phyloP scores from a whole-genome alignment of 30 jellyfish, hydroid and myxozoan species.

The Aurelia sp. region DNA sequence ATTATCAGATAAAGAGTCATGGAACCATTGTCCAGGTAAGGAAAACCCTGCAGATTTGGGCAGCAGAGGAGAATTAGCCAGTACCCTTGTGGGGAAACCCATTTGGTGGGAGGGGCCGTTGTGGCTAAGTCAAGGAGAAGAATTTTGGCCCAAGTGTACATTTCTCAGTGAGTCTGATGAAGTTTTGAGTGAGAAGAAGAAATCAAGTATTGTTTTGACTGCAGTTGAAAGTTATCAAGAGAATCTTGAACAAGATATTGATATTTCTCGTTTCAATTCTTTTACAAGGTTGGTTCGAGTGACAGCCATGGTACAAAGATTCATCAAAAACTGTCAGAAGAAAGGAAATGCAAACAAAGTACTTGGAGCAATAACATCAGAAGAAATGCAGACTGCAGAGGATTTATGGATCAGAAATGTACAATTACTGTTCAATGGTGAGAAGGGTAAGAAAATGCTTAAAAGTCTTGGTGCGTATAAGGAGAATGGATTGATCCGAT shows the following conservation, averaged over 20 bases:
- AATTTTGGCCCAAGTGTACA: neutral
- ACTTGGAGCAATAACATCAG: neutral
- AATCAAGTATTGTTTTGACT: neutral
- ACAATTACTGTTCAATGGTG: neutral
- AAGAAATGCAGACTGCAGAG: neutral
- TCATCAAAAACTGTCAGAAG: neutral
- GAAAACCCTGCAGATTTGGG: conserved; percentile 63
- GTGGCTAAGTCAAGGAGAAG: conserved; percentile 30
- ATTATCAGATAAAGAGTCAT: neutral
- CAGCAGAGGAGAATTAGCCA: conserved; percentile 27
- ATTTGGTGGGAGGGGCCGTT: conserved; percentile 42
- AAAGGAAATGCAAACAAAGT: neutral
- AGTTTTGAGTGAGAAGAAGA: neutral
- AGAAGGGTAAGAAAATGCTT: neutral
- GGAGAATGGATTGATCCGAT: neutral
- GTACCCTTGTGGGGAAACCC: neutral
- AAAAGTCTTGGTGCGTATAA: neutral
- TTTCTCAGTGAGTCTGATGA: neutral
- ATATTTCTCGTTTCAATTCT: neutral
- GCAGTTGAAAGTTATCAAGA: neutral
- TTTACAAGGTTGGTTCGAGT: neutral
- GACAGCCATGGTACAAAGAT: conserved; percentile 6
- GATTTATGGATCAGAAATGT: neutral
- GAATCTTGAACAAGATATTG: neutral
- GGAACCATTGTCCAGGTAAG: conserved; percentile 43